Percentiles rank a stretch among this genome's conserved stretches.
These are phyloP conservation scores for Drosophila subobscura DNA, from an alignment of 1,140 invertebrate species.

Conservation along the genomic window DNA sequence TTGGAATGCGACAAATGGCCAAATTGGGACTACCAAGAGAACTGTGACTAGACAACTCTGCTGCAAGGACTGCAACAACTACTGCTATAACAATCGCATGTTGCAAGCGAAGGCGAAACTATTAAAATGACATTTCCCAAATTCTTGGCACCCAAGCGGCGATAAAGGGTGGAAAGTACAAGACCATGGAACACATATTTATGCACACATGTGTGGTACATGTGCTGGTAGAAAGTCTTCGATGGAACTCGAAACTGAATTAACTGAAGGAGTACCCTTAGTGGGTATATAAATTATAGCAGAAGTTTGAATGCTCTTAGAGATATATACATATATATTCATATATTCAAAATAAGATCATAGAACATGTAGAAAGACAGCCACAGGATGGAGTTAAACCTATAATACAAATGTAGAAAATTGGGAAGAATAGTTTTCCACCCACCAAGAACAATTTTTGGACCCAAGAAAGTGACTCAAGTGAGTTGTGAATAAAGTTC, in stretches of 20 bases:
- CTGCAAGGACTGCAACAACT: not conserved
- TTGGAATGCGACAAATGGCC: constrained; percentile 42
- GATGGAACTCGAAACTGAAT: constrained; percentile 7
- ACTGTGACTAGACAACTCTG: not conserved
- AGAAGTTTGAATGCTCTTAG: not conserved
- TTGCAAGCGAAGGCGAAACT: constrained; percentile 13
- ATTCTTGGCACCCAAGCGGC: constrained; percentile 29
- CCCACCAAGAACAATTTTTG: too few relatives aligned
- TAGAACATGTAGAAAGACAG: too few relatives aligned
- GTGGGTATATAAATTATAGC: not conserved
- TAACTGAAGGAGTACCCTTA: not conserved
- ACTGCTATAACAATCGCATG: too few relatives aligned
- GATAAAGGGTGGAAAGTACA: not conserved
- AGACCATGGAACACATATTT: not conserved
- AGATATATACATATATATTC: too few relatives aligned
- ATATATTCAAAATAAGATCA: too few relatives aligned
- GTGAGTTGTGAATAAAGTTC: too few relatives aligned
- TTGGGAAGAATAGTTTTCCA: too few relatives aligned
- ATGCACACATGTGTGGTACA: not conserved
- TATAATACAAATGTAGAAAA: too few relatives aligned
- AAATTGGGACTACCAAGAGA: constrained; percentile 17
- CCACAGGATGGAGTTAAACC: too few relatives aligned
- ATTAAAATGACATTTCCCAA: constrained; percentile 38
- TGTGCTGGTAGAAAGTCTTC: constrained; percentile 8
- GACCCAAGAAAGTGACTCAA: too few relatives aligned